Percentiles rank a stretch among this genome's conserved stretches.
These are phyloP conservation scores for Acrocephalus arundinaceus DNA, from an alignment of 2,113 vertebrate genomes.

Conservation along the genomic window DNA sequence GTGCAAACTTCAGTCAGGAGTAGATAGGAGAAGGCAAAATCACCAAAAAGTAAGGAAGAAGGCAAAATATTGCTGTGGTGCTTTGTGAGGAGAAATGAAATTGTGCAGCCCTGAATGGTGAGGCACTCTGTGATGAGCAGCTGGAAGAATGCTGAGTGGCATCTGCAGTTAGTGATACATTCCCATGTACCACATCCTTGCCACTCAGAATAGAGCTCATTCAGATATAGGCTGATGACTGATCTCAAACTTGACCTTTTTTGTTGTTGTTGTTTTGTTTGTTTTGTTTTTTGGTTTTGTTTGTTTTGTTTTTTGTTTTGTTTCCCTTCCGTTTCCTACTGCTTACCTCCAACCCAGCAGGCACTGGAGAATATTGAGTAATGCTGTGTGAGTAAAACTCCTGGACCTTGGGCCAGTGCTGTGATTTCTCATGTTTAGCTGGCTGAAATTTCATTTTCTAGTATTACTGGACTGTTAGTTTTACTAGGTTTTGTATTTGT, in stretches of 20 bases:
- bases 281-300: too few species aligned
- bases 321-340: not conserved
- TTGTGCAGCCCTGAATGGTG: not conserved
- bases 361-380: not conserved
- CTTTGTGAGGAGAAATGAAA: not conserved
- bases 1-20: not conserved
- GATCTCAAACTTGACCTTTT: not conserved
- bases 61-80: not conserved
- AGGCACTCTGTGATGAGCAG: not conserved
- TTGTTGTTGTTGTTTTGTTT: too few species aligned
- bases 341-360: not conserved
- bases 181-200: not conserved
- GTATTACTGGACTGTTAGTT: not conserved
- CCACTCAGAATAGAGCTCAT: not conserved
- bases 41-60: not conserved
- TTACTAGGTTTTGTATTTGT: not conserved
- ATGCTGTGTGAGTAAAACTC: not conserved
- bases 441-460: not conserved
- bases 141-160: not conserved
- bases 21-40: not conserved
- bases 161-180: not conserved
- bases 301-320: too few species aligned
- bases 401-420: not conserved
- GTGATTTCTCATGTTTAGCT: not conserved
- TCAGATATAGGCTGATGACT: not conserved